Conservation (phyloP, 2,113 vertebrate genomes). For the Pyxicephalus adspersus region DNA sequence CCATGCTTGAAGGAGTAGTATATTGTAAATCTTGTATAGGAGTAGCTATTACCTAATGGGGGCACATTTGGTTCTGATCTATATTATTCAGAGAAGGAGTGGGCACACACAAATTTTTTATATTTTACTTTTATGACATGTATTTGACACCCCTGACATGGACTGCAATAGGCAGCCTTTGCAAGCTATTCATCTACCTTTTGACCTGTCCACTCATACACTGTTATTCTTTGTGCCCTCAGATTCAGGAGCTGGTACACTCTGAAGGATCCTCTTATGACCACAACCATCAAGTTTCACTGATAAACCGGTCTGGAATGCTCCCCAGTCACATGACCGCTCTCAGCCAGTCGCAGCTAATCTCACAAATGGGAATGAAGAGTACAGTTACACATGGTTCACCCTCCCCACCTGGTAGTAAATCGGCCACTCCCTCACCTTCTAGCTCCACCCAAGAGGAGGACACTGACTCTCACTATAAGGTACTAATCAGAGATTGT, state of each 20-base stretch:
- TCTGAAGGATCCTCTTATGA: slow-evolving; percentile 87
- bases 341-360: slow-evolving; percentile 91
- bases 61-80: too few relatives aligned
- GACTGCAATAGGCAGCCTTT: too few relatives aligned
- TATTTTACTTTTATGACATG: too few relatives aligned
- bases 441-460: slow-evolving; percentile 98
- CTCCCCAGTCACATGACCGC: slow-evolving; percentile 88
- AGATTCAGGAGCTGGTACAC: slow-evolving; percentile 98
- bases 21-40: too few relatives aligned
- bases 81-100: too few relatives aligned
- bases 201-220: neutral
- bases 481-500: slow-evolving; percentile 74
- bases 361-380: slow-evolving; percentile 90
- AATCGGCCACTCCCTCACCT: slow-evolving; percentile 96
- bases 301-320: slow-evolving; percentile 89
- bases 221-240: slow-evolving; percentile 31
- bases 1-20: too few relatives aligned
- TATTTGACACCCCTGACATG: too few relatives aligned
- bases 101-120: too few relatives aligned
- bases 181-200: neutral
- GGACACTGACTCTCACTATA: slow-evolving; percentile 91
- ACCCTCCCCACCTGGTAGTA: slow-evolving; percentile 95
- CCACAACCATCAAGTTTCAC: slow-evolving; percentile 82
- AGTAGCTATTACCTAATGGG: too few relatives aligned
- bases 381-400: slow-evolving; percentile 86